phyloP scores from a whole-genome alignment of 1,140 invertebrate species.

The Microplitis demolitor region DNA sequence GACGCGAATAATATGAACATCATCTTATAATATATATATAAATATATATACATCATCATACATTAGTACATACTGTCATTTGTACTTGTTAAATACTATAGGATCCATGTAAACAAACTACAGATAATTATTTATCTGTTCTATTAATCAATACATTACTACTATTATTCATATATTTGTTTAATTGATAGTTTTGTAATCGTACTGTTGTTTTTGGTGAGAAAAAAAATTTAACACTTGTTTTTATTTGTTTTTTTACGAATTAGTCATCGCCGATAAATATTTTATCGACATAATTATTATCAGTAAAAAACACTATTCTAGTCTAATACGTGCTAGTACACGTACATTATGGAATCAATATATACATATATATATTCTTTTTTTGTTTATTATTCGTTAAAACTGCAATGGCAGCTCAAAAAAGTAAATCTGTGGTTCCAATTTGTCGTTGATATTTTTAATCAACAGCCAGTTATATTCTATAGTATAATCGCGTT shows the following conservation, averaged over 20 bases:
- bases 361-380: not conserved
- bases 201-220: no score
- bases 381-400: not conserved
- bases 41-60: not conserved
- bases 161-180: no score
- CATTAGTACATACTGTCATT: not conserved
- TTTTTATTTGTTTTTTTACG: not conserved
- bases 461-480: conserved; percentile 5
- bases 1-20: not conserved
- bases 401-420: not conserved
- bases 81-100: not conserved
- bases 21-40: not conserved
- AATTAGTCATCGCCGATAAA: not conserved
- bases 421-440: not conserved
- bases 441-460: not conserved
- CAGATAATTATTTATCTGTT: not conserved
- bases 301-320: conserved; percentile 24
- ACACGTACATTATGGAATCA: not conserved
- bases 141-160: no score
- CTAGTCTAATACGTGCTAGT: conserved; percentile 37
- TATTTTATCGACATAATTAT: not conserved
- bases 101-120: not conserved
- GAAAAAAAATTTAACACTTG: not conserved
- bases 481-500: conserved; percentile 27
- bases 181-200: no score